These are phyloP conservation scores for Daphoenositta chrysoptera DNA, from an alignment of 2,113 vertebrate genomes.

Conservation along the genomic window DNA sequence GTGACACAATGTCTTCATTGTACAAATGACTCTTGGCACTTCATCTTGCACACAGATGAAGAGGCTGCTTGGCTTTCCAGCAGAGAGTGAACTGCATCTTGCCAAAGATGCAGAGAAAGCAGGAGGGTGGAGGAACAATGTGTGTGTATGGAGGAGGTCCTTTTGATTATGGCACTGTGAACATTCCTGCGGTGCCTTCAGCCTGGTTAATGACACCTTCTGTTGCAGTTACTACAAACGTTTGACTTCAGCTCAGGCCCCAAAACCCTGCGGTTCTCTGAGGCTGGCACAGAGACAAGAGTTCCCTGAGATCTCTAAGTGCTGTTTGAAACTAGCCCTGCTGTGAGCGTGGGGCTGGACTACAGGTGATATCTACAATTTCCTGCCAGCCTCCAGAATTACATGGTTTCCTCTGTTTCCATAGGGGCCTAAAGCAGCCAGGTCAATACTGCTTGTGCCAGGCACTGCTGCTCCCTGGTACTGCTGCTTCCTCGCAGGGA, in stretches of 20 bases:
- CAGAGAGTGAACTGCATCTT: neutral
- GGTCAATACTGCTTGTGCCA: neutral
- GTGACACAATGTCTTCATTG: neutral
- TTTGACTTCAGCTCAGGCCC: neutral
- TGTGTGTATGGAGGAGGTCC: neutral
- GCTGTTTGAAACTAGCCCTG: neutral
- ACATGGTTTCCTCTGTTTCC: neutral
- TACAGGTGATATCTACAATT: neutral
- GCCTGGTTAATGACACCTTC: neutral
- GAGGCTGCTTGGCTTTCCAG: neutral
- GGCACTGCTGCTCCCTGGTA: neutral
- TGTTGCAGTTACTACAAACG: neutral
- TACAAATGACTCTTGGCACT: neutral
- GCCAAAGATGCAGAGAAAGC: neutral
- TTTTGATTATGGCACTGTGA: neutral
- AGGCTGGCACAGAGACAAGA: neutral
- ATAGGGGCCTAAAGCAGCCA: neutral
- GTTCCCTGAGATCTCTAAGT: neutral
- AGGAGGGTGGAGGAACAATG: neutral
- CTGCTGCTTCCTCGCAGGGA: accelerated
- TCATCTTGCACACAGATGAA: neutral
- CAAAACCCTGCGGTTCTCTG: neutral
- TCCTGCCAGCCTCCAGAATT: neutral
- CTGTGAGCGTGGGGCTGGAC: neutral
- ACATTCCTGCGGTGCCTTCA: neutral